Conservation (phyloP, 1,140 invertebrate genomes). For the Tigriopus japonicus region DNA sequence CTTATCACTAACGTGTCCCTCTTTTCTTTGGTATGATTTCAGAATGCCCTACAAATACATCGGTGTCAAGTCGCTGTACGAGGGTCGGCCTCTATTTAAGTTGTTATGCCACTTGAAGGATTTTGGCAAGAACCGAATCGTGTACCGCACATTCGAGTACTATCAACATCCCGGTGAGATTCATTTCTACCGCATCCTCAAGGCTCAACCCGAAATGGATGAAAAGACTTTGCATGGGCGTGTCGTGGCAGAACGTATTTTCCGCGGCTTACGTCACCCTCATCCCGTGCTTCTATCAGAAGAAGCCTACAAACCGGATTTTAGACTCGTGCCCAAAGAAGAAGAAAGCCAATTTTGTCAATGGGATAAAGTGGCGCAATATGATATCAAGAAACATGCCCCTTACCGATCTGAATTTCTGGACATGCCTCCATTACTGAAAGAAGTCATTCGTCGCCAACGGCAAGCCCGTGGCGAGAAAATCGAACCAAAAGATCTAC, state of each 20-base stretch:
- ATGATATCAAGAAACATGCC: neutral
- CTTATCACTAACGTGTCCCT: neutral
- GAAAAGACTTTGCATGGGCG: neutral
- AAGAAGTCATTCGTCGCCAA: neutral
- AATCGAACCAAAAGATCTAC: neutral
- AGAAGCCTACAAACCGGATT: neutral
- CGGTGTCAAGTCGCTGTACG: neutral
- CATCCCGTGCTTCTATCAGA: neutral
- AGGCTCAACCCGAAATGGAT: conserved; percentile 8
- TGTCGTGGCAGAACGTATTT: conserved; percentile 1
- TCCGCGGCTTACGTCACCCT: neutral
- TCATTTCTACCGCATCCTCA: neutral
- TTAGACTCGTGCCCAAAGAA: conserved; percentile 5
- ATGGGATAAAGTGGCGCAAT: neutral
- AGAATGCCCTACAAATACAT: conserved; percentile 4
- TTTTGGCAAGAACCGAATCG: conserved; percentile 3
- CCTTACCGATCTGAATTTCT: neutral
- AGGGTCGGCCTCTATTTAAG: neutral
- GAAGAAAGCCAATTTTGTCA: neutral
- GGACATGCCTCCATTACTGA: neutral
- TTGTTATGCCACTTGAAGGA: neutral
- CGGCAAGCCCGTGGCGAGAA: neutral
- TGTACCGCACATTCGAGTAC: neutral
- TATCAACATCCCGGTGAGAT: neutral
- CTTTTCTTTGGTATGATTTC: neutral